Evolutionary conservation across 2,797 vertebrate species (phyloP), one percentile per base, ranked within the genome.

Genomic region (Urosaurus nigricauda): DNA sequence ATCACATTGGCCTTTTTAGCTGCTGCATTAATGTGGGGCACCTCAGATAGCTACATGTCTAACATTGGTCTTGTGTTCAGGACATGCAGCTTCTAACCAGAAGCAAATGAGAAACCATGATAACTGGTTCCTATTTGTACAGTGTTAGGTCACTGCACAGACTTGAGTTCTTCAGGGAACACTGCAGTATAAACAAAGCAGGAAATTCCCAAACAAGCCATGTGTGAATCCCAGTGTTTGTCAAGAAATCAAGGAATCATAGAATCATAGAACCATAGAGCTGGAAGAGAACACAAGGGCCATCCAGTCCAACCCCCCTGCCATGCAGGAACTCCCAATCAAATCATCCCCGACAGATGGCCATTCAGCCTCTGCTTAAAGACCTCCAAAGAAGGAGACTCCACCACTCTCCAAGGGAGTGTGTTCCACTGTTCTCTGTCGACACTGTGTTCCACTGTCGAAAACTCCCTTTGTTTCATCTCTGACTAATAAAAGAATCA

Each of bases 191-290:
- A 85, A 63, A 81, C 24, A 80, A 51, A 68, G 63, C 68, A 89
- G 56, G 70, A 89, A 74, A 56, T 81, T 80, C 75, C 80, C 53
- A 89, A 80, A 63, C 53, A 53, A 73, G 70, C 32, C 65, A n/a
- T 37, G 68, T 47, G 17, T 85, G 70, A 85, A 85, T 81, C 56
- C 43, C 74, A 89, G 85, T 65, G 75, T 85, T 89, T 81, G 5
- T 70, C 83, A 58, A 70, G 16, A 14, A 65, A 81, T 80, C 85
- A 80, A 81, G 85, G 40, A n/a, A n/a, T n/a, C n/a, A n/a, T n/a
- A n/a, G n/a, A n/a, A n/a, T n/a, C n/a, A n/a, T n/a, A n/a, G n/a
- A n/a, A n/a, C n/a, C n/a, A n/a, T n/a, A n/a, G n/a, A n/a, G n/a
- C n/a, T n/a, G n/a, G n/a, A n/a, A n/a, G n/a, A n/a, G n/a, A n/a